Conservation (phyloP, 2,888 invertebrate species). For the Ashinkailepas kermadecensis region DNA sequence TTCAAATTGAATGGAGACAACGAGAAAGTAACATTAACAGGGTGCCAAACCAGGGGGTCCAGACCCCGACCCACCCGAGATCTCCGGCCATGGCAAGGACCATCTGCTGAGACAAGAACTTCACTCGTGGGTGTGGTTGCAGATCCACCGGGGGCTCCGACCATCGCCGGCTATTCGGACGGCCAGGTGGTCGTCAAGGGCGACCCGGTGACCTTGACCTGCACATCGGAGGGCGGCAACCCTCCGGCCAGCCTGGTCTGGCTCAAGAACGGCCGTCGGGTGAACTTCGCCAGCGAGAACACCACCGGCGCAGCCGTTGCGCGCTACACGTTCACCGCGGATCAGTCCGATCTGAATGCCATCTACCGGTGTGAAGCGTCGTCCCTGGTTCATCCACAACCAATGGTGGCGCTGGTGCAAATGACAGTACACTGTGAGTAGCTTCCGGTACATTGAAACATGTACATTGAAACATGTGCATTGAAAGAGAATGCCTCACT, state of each 20-base stretch:
- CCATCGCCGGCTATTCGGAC: neutral
- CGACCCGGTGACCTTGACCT: neutral
- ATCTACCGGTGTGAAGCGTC: constrained; percentile 8
- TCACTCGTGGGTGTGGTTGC: neutral
- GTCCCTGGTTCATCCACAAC: neutral
- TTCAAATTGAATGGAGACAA: neutral
- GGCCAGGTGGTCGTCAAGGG: neutral
- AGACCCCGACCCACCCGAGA: too few species aligned
- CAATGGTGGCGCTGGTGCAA: constrained; percentile 8
- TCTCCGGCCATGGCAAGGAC: neutral
- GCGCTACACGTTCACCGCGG: neutral
- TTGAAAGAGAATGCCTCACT: too few species aligned
- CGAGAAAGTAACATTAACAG: too few species aligned
- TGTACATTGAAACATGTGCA: too few species aligned
- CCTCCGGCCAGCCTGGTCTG: neutral
- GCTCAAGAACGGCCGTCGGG: neutral
- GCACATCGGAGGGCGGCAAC: neutral
- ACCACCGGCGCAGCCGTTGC: neutral
- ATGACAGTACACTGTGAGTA: constrained; percentile 1
- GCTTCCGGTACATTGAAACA: too few species aligned
- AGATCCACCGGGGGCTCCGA: constrained; percentile 1
- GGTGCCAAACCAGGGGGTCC: too few species aligned
- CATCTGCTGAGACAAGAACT: too few species aligned
- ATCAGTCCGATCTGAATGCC: neutral
- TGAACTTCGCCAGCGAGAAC: neutral